Conservation (phyloP, 2,113 vertebrate genomes). For the Cyprinodon tularosa region DNA sequence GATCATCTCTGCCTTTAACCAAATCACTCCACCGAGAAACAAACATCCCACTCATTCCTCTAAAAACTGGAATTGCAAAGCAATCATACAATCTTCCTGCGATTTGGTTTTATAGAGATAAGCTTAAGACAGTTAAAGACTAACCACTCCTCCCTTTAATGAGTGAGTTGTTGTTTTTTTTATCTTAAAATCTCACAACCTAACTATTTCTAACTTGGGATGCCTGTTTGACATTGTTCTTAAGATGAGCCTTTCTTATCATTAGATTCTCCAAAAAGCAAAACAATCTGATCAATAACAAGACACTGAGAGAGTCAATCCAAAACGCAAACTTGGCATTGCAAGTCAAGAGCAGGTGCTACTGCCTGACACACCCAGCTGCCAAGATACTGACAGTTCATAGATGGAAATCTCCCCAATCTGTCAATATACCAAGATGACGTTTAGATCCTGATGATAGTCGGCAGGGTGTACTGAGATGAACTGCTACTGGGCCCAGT, state of each 20-base stretch:
- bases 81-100: neutral
- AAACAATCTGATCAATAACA: neutral
- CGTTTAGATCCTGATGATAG: slow-evolving; percentile 19
- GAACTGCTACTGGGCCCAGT: slow-evolving; percentile 6
- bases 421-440: slow-evolving; percentile 22
- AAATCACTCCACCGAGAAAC: slow-evolving; percentile 19
- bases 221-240: neutral
- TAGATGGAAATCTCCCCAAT: slow-evolving; percentile 29
- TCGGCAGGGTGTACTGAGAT: neutral
- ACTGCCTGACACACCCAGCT: slow-evolving; percentile 6
- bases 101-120: neutral
- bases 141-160: neutral
- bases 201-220: neutral
- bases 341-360: slow-evolving; percentile 5
- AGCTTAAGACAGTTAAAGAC: neutral
- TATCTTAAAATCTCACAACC: neutral
- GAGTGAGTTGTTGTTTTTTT: neutral
- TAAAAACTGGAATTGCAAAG: neutral
- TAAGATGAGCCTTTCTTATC: neutral
- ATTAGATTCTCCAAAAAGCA: too few species aligned
- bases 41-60: slow-evolving; percentile 7
- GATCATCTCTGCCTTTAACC: slow-evolving; percentile 49
- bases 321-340: slow-evolving; percentile 6
- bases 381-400: slow-evolving; percentile 4
- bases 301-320: neutral